phyloP scores from a whole-genome alignment of 1,140 invertebrate genomes.

The Anastatus disparis region DNA sequence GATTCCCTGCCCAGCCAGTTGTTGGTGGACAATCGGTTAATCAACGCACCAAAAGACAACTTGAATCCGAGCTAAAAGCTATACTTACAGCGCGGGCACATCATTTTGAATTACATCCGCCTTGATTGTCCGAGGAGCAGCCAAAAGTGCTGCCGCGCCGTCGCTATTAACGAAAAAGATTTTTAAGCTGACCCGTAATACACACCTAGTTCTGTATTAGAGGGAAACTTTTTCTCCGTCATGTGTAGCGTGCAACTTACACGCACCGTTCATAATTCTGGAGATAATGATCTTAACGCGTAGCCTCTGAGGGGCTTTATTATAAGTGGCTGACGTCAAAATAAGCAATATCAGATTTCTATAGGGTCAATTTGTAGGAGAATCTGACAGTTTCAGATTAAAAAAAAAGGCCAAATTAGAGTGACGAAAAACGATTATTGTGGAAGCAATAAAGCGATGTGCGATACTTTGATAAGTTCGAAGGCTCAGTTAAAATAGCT shows the following conservation, averaged over 20 bases:
- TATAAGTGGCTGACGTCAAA: slow-evolving; percentile 41
- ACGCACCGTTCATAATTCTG: neutral
- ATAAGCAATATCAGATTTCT: slow-evolving; percentile 68
- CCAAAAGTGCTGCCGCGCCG: neutral
- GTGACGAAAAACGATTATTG: too few relatives aligned
- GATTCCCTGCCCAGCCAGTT: slow-evolving; percentile 58
- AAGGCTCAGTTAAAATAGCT: too few relatives aligned
- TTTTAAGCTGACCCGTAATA: too few relatives aligned
- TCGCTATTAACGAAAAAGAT: neutral
- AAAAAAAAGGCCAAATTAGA: slow-evolving; percentile 41
- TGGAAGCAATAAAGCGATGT: too few relatives aligned
- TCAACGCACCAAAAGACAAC: slow-evolving; percentile 45
- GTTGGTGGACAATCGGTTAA: slow-evolving; percentile 51
- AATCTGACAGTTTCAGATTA: slow-evolving; percentile 49
- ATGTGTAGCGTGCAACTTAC: slow-evolving; percentile 18
- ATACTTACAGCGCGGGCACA: slow-evolving; percentile 65
- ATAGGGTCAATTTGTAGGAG: slow-evolving; percentile 66
- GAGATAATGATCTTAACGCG: slow-evolving; percentile 2
- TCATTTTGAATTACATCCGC: slow-evolving; percentile 64
- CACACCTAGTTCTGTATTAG: too few relatives aligned
- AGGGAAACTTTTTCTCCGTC: too few relatives aligned
- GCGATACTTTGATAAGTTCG: too few relatives aligned
- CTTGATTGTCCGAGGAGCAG: slow-evolving; percentile 56
- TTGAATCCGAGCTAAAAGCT: slow-evolving; percentile 64
- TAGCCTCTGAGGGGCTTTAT: slow-evolving; percentile 65